Percentiles rank a stretch among this genome's conserved stretches.
Evolutionary conservation across 2,797 vertebrate species (phyloP).

Genomic region (Enteromius thamalakanensis): DNA sequence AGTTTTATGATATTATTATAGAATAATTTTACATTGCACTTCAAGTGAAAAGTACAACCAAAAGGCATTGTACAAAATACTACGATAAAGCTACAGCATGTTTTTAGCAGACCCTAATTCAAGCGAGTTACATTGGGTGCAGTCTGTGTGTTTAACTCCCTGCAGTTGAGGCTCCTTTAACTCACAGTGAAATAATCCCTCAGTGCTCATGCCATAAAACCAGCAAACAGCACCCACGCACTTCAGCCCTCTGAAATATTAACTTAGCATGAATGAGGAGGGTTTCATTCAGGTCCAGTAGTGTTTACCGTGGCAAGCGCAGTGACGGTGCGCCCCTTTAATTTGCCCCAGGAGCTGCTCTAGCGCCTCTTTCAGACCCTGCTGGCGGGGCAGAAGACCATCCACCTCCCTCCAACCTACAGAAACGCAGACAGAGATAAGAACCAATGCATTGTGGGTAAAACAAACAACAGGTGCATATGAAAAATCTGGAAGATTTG

Average conservation of each 20-base stretch:
- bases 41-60: not conserved
- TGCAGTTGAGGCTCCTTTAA: constrained; percentile 67
- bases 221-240: constrained; percentile 79
- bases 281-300: constrained; percentile 36
- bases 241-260: constrained; percentile 30
- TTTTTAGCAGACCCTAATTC: not conserved
- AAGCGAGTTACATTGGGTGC: not conserved
- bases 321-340: constrained; percentile 87
- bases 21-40: not conserved
- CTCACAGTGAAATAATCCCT: constrained; percentile 66
- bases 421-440: constrained; percentile 7
- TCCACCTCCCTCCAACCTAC: constrained; percentile 89
- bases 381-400: constrained; percentile 77
- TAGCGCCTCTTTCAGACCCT: constrained; percentile 84
- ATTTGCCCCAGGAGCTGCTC: constrained; percentile 86
- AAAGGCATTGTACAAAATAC: not conserved
- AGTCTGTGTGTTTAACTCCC: constrained; percentile 8
- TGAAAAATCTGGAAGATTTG: not conserved
- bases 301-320: constrained; percentile 85
- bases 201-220: constrained; percentile 74
- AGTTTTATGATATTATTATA: not conserved
- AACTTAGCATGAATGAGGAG: constrained; percentile 31
- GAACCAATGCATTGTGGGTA: constrained; percentile 28
- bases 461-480: constrained; percentile 17
- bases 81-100: not conserved